Base-by-base conservation (phyloP, 92 coral and sea anemone species). In the Bergia sp. region DNA sequence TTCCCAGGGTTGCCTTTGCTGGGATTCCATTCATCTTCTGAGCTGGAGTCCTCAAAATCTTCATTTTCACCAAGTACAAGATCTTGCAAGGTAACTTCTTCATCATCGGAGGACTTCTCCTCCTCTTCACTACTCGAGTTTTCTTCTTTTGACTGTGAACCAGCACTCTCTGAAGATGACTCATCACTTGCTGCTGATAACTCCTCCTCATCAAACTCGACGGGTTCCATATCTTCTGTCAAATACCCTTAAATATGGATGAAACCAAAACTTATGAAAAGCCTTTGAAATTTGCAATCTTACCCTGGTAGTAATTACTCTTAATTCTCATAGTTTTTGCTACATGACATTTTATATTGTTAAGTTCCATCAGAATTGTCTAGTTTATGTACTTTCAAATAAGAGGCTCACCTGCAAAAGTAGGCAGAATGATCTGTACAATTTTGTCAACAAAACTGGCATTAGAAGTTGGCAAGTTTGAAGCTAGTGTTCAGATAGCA, bases 1-100 rank as follows among this genome's bases (percentile, higher is more conserved):
- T 89, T 89, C 50, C 91, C 84, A 11, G 95, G 96, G 77, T 97
- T 97, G n/a, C 92, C 95, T 77, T 86, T 91, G 12, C 93, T 79
- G 4, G 99, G 99, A 71, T 94, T 94, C 99, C 99, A 97, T 38
- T 96, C 98, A 84, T 91, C 93, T 58, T 96, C 98, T 29, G 89
- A 91, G 80, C 92, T 88, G 53, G 81, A 93, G 20, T 92, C 95
- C 37, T 91, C 95, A 11, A 82, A 92, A 20, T 85, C 90, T 40
- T 96, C 93, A 61, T 84, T 90, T 7, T 76, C 91, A 21, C 90
- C 89, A 75, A 86, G 91, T 66, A 95, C 88, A 79, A 95, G 86
- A 38, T 82, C 90, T 44, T 93, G 92, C 7, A 95, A 73, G 15
- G 95, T 93, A 10, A 93, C 91, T 45, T 78, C 90, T 42, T 87